phyloP scores from a whole-genome alignment of 1,140 invertebrate genomes.

The Meloidogyne chitwoodi region DNA sequence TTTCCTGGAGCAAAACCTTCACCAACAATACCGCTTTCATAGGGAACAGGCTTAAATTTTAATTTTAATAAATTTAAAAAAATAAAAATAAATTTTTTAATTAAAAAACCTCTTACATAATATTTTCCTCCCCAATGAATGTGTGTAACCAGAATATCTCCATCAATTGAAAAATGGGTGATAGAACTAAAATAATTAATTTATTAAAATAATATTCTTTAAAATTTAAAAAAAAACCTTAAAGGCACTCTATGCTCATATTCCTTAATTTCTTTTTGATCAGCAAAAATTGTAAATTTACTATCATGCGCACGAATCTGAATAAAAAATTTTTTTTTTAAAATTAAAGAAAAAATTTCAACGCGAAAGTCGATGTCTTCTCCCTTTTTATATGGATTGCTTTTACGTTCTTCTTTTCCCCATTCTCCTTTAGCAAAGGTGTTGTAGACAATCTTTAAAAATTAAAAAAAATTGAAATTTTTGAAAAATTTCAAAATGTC shows the following conservation, averaged over 20 bases:
- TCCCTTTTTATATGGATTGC: constrained; percentile 57
- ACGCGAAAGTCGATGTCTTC: constrained; percentile 52
- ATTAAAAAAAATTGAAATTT: not conserved
- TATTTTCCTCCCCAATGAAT: constrained; percentile 53
- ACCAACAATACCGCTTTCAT: constrained; percentile 52
- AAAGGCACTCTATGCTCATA: constrained; percentile 51
- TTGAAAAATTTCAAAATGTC: constrained; percentile 4
- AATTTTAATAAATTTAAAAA: not conserved
- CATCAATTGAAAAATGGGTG: constrained; percentile 59
- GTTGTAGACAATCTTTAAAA: constrained; percentile 50
- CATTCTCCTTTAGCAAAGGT: constrained; percentile 56
- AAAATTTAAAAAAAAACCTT: constrained; percentile 13
- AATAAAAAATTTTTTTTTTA: not conserved
- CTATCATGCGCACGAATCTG: constrained; percentile 53
- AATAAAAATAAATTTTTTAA: not conserved
- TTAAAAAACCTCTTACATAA: constrained; percentile 21
- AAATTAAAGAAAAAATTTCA: not conserved
- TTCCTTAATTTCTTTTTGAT: constrained; percentile 57
- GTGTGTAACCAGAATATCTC: constrained; percentile 47
- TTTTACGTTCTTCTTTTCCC: constrained; percentile 59
- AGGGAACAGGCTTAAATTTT: constrained; percentile 53
- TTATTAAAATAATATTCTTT: constrained; percentile 31
- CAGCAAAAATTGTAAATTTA: constrained; percentile 49
- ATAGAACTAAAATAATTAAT: constrained; percentile 29
- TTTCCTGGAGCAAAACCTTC: constrained; percentile 54